Evolutionary conservation across 2,888 invertebrate genomes (phyloP).

Genomic region (Micropterix aruncella): DNA sequence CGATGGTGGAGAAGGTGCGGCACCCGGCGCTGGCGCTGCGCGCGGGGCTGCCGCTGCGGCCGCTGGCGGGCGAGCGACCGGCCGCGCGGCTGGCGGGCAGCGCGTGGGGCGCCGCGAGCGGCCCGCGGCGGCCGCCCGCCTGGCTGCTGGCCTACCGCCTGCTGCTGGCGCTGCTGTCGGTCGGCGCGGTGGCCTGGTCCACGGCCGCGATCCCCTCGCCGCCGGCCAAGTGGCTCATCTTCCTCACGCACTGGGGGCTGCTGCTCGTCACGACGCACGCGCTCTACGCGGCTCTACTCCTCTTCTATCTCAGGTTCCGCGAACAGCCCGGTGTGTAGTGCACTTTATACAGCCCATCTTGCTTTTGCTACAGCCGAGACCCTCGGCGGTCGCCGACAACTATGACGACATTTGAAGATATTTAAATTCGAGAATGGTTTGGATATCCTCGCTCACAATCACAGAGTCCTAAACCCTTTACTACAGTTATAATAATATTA

Average conservation of each 20-base stretch:
- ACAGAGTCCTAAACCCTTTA: too few relatives aligned
- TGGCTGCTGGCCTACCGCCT: constrained; percentile 17
- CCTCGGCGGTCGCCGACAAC: too few relatives aligned
- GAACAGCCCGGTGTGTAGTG: constrained; percentile 22
- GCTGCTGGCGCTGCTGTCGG: constrained; percentile 20
- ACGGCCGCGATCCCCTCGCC: constrained; percentile 19
- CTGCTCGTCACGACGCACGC: constrained; percentile 24
- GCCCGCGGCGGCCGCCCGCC: neutral
- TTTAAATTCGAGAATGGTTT: too few relatives aligned
- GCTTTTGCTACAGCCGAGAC: constrained; percentile 9
- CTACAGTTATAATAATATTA: too few relatives aligned
- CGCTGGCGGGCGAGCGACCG: neutral
- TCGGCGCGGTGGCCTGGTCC: constrained; percentile 17
- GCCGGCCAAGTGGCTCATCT: constrained; percentile 35
- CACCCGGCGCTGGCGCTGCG: neutral
- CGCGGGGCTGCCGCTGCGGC: neutral
- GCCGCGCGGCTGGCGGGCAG: neutral
- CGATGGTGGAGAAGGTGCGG: too few relatives aligned
- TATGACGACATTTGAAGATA: too few relatives aligned
- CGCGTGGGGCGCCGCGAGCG: neutral
- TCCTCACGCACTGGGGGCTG: constrained; percentile 41
- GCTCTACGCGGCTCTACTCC: constrained; percentile 25
- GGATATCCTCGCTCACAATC: too few relatives aligned
- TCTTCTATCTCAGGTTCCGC: constrained; percentile 21
- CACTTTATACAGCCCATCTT: constrained; percentile 2